Conservation (phyloP, 2,113 vertebrate species). For the Larimichthys polyactis region DNA sequence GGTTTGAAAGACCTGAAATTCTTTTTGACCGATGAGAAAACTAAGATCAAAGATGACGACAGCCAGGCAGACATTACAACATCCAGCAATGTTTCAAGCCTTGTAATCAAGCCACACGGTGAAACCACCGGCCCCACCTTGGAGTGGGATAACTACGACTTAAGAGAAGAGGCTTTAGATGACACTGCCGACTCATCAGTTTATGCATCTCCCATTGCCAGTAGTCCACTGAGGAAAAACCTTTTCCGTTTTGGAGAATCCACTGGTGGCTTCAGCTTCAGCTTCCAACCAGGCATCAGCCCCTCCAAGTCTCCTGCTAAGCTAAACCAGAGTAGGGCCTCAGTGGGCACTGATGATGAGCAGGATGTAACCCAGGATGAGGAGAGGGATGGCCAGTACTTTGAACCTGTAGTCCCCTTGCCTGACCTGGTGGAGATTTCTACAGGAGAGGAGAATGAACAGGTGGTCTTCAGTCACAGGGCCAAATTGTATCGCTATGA, state of each 20-base stretch:
- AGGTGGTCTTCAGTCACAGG: conserved; percentile 94
- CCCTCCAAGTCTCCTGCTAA: conserved; percentile 95
- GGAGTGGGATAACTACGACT: conserved; percentile 96
- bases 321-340: conserved; percentile 91
- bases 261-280: conserved; percentile 94
- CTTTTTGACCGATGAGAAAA: conserved; percentile 92
- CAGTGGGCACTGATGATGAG: conserved; percentile 93
- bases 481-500: conserved; percentile 97
- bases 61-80: conserved; percentile 54
- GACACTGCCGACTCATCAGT: conserved; percentile 89
- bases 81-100: conserved; percentile 71
- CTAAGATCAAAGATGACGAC: conserved; percentile 88
- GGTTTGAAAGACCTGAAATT: conserved; percentile 97
- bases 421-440: conserved; percentile 94
- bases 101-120: conserved; percentile 81
- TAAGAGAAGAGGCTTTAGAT: conserved; percentile 89
- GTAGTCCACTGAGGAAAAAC: conserved; percentile 91
- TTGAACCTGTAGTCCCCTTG: conserved; percentile 96
- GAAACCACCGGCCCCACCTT: conserved; percentile 89
- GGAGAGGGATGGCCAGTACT: conserved; percentile 94
- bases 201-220: conserved; percentile 88
- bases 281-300: conserved; percentile 94
- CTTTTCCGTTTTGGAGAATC: conserved; percentile 97
- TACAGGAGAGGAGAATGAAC: conserved; percentile 97
- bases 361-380: conserved; percentile 93